Base-by-base conservation (phyloP, 2,888 invertebrate species). In the Lithophane semibrunnea region DNA sequence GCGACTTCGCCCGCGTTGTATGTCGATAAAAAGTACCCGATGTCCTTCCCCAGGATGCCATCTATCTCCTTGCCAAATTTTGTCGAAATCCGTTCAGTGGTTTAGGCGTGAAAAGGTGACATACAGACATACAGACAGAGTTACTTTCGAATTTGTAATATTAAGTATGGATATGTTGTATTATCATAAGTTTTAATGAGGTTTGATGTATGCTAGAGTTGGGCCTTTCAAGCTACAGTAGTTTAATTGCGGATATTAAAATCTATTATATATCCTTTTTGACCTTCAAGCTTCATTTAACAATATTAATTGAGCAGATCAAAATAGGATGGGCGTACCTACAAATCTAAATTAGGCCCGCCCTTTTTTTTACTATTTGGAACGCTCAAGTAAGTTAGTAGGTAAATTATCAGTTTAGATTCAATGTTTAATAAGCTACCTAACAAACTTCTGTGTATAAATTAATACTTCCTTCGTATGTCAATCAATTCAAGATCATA, bases 401-500 rank as follows among this genome's bases (percentile, higher is more conserved):
- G 13, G n/a, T 56, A 60, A 54, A 2, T 37, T 61, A 74, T 79
- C 75, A 24, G 18, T 3, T 49, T 1, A 61, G 82, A 81, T 77
- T 29, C 10, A 64, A 82, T 54, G 37, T 49, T 29, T 29, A 82
- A 82, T 79, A 79, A 0, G 66, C 42, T 54, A 54, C 52, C 18
- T 60, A 58, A 66, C 42, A n/a, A 49, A 82, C 80, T 77, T 80
- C 56, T 77, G 72, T 63, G 8, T 63, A 44, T 47, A 24, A 60
- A 61, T 37, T 12, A 42, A 77, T 64, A 77, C 18, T 24, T 61
- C 42, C 21, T 70, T 24, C 42, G 21, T 9, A 24, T n/a, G 42
- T 42, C 44, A 47, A 69, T 69, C 63, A 79, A 49, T 44, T 42
- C 5, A 52, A 65, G 52, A 81, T 81, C 47, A 47, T 66, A 80